Evolutionary conservation across 2,113 vertebrate species (phyloP).

Genomic region (Nesoenas mayeri): DNA sequence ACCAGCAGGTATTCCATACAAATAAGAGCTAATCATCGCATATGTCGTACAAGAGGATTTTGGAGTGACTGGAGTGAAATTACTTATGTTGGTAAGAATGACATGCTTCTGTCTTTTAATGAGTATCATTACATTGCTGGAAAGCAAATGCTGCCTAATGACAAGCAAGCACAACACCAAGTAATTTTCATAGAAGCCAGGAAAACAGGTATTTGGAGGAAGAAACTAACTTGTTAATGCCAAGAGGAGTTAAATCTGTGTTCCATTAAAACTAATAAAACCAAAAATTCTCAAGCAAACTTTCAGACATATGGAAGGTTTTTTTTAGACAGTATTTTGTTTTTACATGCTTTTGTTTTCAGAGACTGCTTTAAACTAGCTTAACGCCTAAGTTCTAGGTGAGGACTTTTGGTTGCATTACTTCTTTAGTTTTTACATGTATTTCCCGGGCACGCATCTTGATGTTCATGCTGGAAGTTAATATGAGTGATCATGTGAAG

Average conservation of each 20-base stretch:
- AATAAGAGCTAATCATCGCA: slow-evolving; percentile 54
- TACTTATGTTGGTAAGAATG: slow-evolving; percentile 54
- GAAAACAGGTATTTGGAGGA: not conserved
- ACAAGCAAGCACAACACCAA: fast-evolving
- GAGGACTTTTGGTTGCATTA: not conserved
- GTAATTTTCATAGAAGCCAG: not conserved
- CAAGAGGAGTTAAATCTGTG: not conserved
- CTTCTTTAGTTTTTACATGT: not conserved
- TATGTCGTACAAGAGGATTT: not conserved
- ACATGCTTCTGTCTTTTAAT: not conserved
- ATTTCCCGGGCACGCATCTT: not conserved
- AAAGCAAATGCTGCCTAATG: not conserved
- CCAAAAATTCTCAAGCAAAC: not conserved
- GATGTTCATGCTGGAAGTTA: not conserved
- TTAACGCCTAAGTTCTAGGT: not conserved
- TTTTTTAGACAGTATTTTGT: not conserved
- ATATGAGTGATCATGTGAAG: not conserved
- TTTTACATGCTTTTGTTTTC: not conserved
- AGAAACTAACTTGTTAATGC: not conserved
- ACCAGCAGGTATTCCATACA: slow-evolving; percentile 35
- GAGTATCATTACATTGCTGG: not conserved
- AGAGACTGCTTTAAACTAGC: not conserved
- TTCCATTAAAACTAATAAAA: not conserved
- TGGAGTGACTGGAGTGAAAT: slow-evolving; percentile 73
- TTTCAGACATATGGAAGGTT: not conserved